Evolutionary conservation across 2,113 vertebrate genomes (phyloP).

Genomic region (Hepsetus odoe): DNA sequence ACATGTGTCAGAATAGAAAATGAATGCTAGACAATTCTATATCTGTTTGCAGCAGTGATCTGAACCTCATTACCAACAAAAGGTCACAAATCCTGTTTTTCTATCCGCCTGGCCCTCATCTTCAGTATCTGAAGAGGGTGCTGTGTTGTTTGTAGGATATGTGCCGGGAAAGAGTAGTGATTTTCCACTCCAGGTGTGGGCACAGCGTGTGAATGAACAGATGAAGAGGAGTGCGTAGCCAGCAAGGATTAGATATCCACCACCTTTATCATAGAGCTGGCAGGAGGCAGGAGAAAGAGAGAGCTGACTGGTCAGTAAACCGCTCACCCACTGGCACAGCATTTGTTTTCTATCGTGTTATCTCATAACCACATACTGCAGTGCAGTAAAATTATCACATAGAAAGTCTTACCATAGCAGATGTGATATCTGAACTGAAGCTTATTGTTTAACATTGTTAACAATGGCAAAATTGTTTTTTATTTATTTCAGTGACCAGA

Average conservation of each 20-base stretch:
- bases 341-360: not conserved
- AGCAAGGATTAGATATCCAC: conserved; percentile 1
- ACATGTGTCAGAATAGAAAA: not conserved
- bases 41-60: not conserved
- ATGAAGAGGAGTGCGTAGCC: not conserved
- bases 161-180: not conserved
- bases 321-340: not conserved
- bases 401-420: too few relatives aligned
- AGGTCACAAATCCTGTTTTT: conserved; percentile 8
- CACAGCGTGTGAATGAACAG: not conserved
- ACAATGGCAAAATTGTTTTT: too few relatives aligned
- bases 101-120: not conserved
- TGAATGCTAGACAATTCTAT: not conserved
- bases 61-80: conserved; percentile 23
- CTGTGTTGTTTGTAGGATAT: not conserved
- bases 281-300: not conserved
- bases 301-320: not conserved
- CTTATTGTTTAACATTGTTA: too few relatives aligned
- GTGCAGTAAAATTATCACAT: not conserved
- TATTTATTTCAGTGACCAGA: too few relatives aligned
- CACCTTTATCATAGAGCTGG: conserved; percentile 22
- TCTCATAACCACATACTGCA: not conserved
- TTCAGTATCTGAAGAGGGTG: conserved; percentile 5
- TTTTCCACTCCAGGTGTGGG: not conserved
- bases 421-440: too few relatives aligned